Evolutionary conservation across 2,113 vertebrate genomes (phyloP).

Genomic region (Micronycteris hirsuta): DNA sequence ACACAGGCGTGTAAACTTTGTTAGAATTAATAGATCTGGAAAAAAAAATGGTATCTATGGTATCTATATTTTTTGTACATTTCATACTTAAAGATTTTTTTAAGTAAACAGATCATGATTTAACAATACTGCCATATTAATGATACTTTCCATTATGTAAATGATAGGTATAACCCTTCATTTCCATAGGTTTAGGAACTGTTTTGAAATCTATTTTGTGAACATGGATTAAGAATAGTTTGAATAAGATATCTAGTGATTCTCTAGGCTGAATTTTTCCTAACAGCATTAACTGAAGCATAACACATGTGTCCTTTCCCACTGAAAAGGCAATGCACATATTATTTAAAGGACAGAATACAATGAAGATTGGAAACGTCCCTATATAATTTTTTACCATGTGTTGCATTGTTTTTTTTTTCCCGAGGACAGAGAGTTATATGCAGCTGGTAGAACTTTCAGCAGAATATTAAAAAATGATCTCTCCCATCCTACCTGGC

Average conservation of each 20-base stretch:
- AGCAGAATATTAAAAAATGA: background rate
- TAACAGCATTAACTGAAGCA: background rate
- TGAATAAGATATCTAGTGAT: background rate
- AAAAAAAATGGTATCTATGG: background rate
- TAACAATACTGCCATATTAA: background rate
- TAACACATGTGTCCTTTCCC: background rate
- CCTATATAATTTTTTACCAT: background rate
- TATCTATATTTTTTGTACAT: background rate
- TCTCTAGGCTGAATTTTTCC: conserved; percentile 1
- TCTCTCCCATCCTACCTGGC: background rate
- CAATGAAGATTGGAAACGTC: background rate
- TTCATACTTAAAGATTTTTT: background rate
- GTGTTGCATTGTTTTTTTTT: background rate
- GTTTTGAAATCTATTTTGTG: background rate
- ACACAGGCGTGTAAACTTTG: background rate
- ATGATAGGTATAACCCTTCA: background rate
- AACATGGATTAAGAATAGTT: background rate
- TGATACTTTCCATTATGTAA: background rate
- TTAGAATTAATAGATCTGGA: background rate
- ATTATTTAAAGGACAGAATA: background rate
- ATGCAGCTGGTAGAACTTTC: background rate
- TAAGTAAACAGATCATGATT: background rate
- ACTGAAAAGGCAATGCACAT: background rate
- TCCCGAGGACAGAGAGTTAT: background rate
- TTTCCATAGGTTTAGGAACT: background rate